Base-by-base conservation (phyloP, 1,140 invertebrate species). In the Oryctes rhinoceros region DNA sequence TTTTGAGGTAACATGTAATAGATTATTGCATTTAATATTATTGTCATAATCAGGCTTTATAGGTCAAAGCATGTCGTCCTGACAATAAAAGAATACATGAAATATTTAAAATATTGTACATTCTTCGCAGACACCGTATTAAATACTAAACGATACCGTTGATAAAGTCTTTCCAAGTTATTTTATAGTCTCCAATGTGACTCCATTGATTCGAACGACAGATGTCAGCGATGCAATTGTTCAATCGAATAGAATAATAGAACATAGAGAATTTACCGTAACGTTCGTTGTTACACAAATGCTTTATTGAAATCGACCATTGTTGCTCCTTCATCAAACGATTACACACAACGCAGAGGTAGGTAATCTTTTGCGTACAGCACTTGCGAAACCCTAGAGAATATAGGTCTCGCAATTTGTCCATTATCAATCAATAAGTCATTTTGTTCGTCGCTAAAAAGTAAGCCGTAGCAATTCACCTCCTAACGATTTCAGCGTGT, bases 361-460 rank as follows among this genome's bases (percentile, higher is more conserved):
- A n/a, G 53, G 53, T 59, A n/a, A 18, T 59, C 15, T 59, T 59
- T 6, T n/a, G 18, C 15, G 53, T n/a, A 0, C 53, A 44, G 39
- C 5, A n/a, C 53, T 59, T 59, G 18, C 53, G 53, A 59, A 59
- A 59, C 53, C 13, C 5, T 15, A n/a, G n/a, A 53, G n/a, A 20
- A n/a, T 44, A 44, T 44, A 44, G 3, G 39, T 44, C 39, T 44
- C 39, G 39, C 18, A 59, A 59, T 59, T 59, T 59, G 53, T 59
- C 15, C 53, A 59, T 59, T 59, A 59, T 59, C 53, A 18, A 59
- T 59, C 53, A 59, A 59, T 59, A 59, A 59, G 15, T 18, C 53
- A 59, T 59, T 59, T 44, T 59, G 53, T 59, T 18, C 15, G 15
- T 18, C 11, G 53, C 15, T 59, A 18, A 13, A 53, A 13, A 15